Base-by-base conservation (phyloP, 92 coral and sea anemone species). In the Porites lobata region DNA sequence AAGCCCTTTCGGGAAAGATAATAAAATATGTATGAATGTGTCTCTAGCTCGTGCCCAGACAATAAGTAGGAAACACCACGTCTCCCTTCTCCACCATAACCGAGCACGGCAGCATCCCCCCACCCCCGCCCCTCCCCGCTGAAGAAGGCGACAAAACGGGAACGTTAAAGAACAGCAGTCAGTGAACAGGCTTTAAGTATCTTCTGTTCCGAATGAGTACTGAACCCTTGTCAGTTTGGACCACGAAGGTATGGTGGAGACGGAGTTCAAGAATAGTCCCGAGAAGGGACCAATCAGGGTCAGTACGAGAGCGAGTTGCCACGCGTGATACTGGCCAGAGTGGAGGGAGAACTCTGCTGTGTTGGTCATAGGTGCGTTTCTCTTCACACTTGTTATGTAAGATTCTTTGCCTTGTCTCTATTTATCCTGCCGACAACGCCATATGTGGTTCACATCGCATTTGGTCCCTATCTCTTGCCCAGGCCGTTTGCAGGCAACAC, bases 231-330 rank as follows among this genome's bases (percentile, higher is more conserved):
- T 38, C 19, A 10, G 14, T 66, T 17, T 9, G 19, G 19, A 66
- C 17, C 10, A 8, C 4, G 19, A 69, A 69, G 38, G 38, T 4
- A 43, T 13, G 81, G 59, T 72, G 22, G 38, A n/a, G 9, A 3
- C 21, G 21, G 21, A 77, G 57, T 77, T 86, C 83, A 26, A 72
- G 57, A 18, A 77, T 22, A 17, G 57, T 77, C n/a, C 77, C 84
- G 20, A 17, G 65, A 32, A 77, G 84, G 63, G 89, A 86, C 83
- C 83, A 85, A 18, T 85, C 83, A 52, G 83, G 10, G 59, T 85
- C 89, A 58, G 65, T 63, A 50, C 82, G 83, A 68, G 81, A 85
- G 50, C 83, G 88, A 29, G 58, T 84, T 15, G 72, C 73, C 15
- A 84, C 88, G 15, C 88, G 88, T 38, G 82, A 74, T 32, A 82